These are phyloP conservation scores for Amphipyra berbera DNA, from an alignment of 2,888 invertebrate genomes.

Conservation along the genomic window DNA sequence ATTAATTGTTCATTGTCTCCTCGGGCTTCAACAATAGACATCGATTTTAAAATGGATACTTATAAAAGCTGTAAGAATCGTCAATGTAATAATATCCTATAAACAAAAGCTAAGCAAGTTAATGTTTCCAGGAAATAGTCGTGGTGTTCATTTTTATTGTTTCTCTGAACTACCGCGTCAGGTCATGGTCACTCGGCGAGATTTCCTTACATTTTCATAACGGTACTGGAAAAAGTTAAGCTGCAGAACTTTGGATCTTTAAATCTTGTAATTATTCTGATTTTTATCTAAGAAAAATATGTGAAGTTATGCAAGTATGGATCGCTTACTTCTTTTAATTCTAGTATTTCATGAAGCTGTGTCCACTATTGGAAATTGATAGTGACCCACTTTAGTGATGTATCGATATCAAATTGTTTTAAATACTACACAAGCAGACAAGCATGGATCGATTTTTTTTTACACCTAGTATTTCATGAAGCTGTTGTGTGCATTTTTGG, in stretches of 20 bases:
- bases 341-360: too few relatives aligned
- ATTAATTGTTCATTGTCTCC: conserved; percentile 58
- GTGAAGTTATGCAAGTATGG: too few relatives aligned
- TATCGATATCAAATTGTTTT: too few relatives aligned
- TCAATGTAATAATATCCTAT: conserved; percentile 36
- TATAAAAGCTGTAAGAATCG: conserved; percentile 39
- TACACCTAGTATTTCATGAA: too few relatives aligned
- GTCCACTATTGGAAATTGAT: too few relatives aligned
- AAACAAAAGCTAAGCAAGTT: conserved; percentile 42
- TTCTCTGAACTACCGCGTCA: conserved; percentile 26
- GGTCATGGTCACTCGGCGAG: conserved; percentile 7
- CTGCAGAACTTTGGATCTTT: not conserved
- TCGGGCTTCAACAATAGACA: conserved; percentile 46
- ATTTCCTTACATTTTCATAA: conserved; percentile 45
- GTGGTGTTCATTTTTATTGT: conserved; percentile 33
- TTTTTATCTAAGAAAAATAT: too few relatives aligned
- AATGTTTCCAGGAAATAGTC: conserved; percentile 33
- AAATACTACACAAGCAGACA: too few relatives aligned
- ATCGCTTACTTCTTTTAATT: too few relatives aligned
- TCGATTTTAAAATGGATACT: conserved; percentile 46
- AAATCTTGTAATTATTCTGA: not conserved
- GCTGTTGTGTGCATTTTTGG: too few relatives aligned
- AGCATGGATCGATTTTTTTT: too few relatives aligned
- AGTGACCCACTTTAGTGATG: too few relatives aligned
- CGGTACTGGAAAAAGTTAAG: conserved; percentile 4